Base-by-base conservation (phyloP, 2,113 vertebrate species). In the Dipodomys spectabilis region DNA sequence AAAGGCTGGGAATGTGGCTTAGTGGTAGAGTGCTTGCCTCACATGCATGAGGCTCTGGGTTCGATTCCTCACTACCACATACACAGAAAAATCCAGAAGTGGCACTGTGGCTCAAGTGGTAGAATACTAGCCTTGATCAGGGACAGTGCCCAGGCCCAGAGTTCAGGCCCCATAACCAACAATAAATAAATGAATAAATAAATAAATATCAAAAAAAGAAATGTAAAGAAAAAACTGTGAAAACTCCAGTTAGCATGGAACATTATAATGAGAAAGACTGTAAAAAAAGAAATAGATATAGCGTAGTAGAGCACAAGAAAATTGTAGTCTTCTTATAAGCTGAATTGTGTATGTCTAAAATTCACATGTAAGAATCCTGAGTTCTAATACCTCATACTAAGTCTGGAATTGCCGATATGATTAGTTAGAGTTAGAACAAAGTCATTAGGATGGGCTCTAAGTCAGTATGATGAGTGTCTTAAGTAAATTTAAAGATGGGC, bases 201-300 rank as follows among this genome's bases (percentile, higher is more conserved):
- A 39, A 39, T 18, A 25, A 16, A 27, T 28, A 67, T 23, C 62
- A 49, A 49, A 12, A 49, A 49, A 81, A 62, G 60, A 62, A 62
- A 62, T 6, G 49, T 1, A 85, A 35, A 60, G 0, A 11, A 74
- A 53, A 75, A 64, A 8, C 15, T 57, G 53, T n/a, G 39, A 23
- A 89, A 4, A 0, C n/a, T 22, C 0, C 11, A 49, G 0, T 5
- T 69, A 39, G 4, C 28, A 62, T 8, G 15, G 11, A 77, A 1
- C 35, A 89, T 74, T 72, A 79, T 25, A n/a, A 10, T 80, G 3
- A 69, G 4, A 62, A 4, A 92, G 7, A 30, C 27, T 62, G 5
- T 8, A 16, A 27, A 35, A 88, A 80, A 9, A 75, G 10, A 39
- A 39, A 39, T 35, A 85, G 30, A 23, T 2, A 62, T 28, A 57